Percentiles rank a stretch among this genome's conserved stretches.
These are phyloP conservation scores for Leucoraja erinaceus DNA, from an alignment of 2,113 vertebrate genomes.

Conservation along the genomic window DNA sequence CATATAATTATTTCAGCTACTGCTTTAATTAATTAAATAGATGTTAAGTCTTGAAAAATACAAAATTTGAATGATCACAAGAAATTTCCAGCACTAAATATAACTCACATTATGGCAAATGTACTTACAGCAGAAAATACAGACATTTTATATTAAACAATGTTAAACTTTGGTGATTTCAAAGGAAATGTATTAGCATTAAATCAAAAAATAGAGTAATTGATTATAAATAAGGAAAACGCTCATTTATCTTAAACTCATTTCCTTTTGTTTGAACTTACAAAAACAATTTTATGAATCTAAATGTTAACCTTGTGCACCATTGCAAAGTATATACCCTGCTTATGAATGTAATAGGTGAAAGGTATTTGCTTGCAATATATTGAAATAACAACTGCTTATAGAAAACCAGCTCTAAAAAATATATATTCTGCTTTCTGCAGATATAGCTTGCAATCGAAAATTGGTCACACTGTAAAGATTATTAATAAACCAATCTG, in stretches of 20 bases:
- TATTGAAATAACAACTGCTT: slow-evolving; percentile 1
- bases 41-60: neutral
- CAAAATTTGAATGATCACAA: neutral
- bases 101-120: neutral
- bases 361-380: neutral
- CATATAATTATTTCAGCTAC: neutral
- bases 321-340: neutral
- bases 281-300: neutral
- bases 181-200: neutral
- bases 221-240: neutral
- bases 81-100: neutral
- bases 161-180: neutral
- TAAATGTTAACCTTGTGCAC: neutral
- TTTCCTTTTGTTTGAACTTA: neutral
- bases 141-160: neutral
- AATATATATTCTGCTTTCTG: neutral
- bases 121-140: neutral
- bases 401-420: neutral
- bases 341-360: neutral
- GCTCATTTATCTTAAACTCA: neutral
- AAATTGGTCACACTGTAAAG: neutral
- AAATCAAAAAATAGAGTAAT: neutral
- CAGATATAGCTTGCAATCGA: neutral
- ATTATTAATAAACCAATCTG: neutral
- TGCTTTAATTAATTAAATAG: neutral